Evolutionary conservation across 2,113 vertebrate species (phyloP).

Genomic region (Himantopus leucocephalus): DNA sequence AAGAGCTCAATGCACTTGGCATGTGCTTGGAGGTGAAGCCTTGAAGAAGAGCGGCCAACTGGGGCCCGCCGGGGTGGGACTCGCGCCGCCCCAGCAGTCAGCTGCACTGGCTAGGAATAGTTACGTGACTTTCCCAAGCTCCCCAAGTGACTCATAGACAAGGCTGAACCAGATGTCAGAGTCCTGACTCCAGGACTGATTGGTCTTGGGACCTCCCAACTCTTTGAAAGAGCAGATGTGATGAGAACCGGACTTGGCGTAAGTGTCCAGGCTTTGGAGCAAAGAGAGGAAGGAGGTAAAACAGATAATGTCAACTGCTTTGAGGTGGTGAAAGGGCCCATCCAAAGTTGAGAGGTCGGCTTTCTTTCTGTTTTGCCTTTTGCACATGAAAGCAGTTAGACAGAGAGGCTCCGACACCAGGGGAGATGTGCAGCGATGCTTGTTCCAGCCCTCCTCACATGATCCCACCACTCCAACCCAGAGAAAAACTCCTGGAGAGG

Average conservation of each 20-base stretch:
- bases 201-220: conserved; percentile 26
- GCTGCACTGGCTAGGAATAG: not conserved
- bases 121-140: conserved; percentile 42
- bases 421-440: not conserved
- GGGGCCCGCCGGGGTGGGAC: not conserved
- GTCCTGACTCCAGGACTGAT: not conserved
- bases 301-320: conserved; percentile 18
- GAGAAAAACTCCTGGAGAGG: not conserved
- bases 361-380: conserved; percentile 14
- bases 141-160: not conserved
- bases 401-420: fast-evolving
- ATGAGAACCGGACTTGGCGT: not conserved
- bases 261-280: not conserved
- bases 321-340: conserved; percentile 6
- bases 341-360: not conserved
- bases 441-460: not conserved
- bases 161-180: conserved; percentile 37
- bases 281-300: conserved; percentile 40
- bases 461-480: not conserved
- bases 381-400: conserved; percentile 13
- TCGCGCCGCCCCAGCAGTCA: fast-evolving
- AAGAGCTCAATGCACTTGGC: not conserved
- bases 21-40: not conserved
- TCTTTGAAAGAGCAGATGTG: conserved; percentile 37
- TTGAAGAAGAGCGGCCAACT: not conserved